Base-by-base conservation (phyloP, 2,888 invertebrate genomes). In the Temnothorax unifasciatus region DNA sequence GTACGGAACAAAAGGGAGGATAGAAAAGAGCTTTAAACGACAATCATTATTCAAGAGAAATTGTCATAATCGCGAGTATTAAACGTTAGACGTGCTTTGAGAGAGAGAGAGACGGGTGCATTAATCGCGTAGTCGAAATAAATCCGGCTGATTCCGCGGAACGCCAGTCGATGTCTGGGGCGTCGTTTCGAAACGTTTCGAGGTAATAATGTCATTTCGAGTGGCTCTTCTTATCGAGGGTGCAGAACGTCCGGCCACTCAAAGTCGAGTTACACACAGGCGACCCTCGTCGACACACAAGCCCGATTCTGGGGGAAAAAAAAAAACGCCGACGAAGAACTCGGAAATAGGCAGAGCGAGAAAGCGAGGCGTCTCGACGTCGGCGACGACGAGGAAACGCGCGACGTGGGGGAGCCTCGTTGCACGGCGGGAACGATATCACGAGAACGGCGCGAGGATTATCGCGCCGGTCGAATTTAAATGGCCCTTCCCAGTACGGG, bases 401-500 rank as follows among this genome's bases (percentile, higher is more conserved):
- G 0, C 21, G 25, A 69, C 54, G 57, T 44, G 25, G 15, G 21
- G 15, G 15, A 44, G 57, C 25, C 73, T n/a, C n/a, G 61, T 61
- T n/a, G 29, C 61, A 25, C 44, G 61, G 57, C 44, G n/a, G 34
- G 18, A 38, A 76, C 63, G 64, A 52, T 64, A 64, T 63, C 64
- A 50, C 21, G 66, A 47, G 50, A 79, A 71, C 41, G 59, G 54
- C 11, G 41, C 47, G 29, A 76, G 83, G 85, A 83, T 81, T 73
- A 79, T 79, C 84, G 71, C 81, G 79, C 57, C 29, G 47, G 69
- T 47, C 77, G 86, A 79, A 85, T 86, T 84, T 85, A 86, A 88
- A 85, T 85, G 85, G 85, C 29, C 66, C 52, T 82, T 85, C 82
- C 82, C 64, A 52, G 29, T 47, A n/a, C 59, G 25, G 6, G 59